These are phyloP conservation scores for Mythimna loreyi DNA, from an alignment of 2,888 invertebrate genomes.

Conservation along the genomic window DNA sequence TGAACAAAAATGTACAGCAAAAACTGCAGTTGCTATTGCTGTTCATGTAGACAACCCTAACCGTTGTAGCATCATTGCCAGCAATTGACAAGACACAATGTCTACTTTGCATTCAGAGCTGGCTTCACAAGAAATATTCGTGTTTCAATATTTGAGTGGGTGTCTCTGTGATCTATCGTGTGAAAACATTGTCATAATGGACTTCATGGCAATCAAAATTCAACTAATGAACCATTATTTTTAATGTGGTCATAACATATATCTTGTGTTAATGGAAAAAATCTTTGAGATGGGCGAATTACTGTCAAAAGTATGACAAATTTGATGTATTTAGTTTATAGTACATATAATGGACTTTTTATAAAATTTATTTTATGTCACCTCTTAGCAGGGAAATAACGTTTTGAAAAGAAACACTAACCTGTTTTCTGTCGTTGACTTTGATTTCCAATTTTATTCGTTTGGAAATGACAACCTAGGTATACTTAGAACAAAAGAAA, in stretches of 20 bases:
- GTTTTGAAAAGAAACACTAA: neutral
- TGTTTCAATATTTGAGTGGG: slow-evolving; percentile 44
- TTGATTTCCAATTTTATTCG: neutral
- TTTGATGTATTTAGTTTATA: neutral
- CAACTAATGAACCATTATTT: slow-evolving; percentile 34
- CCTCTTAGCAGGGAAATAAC: neutral
- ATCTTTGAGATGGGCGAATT: neutral
- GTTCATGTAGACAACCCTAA: neutral
- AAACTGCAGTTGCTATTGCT: too few relatives aligned
- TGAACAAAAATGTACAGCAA: too few relatives aligned
- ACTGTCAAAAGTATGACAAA: slow-evolving; percentile 16
- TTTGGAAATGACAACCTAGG: too few relatives aligned
- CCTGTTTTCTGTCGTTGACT: fast-evolving
- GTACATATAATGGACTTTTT: neutral
- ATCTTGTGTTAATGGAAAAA: slow-evolving; percentile 28
- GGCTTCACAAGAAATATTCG: slow-evolving; percentile 35
- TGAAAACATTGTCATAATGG: slow-evolving; percentile 23
- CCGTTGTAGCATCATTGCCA: slow-evolving; percentile 12
- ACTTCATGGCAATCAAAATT: slow-evolving; percentile 12
- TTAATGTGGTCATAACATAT: slow-evolving; percentile 19
- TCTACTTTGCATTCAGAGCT: slow-evolving; percentile 56
- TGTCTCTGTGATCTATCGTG: slow-evolving; percentile 36
- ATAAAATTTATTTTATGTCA: too few relatives aligned
- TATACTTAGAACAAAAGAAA: too few relatives aligned
- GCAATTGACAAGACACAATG: slow-evolving; percentile 53